Base-by-base conservation (phyloP, 92 coral and sea anemone genomes). In the Muricea muricata region DNA sequence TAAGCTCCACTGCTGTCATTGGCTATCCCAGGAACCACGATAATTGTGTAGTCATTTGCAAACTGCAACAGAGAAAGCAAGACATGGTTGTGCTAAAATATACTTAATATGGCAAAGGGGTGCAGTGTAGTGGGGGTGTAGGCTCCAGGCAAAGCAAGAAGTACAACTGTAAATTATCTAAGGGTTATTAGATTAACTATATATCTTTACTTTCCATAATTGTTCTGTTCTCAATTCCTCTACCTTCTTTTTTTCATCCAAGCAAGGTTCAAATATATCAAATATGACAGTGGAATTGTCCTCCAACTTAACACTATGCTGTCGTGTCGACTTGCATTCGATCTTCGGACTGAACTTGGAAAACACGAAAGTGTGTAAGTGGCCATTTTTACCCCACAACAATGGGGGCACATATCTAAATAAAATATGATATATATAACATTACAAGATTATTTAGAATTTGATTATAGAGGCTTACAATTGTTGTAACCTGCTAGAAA, bases 351-450 rank as follows among this genome's bases (percentile, higher is more conserved):
- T 81, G 13, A 88, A 76, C 80, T 81, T 73, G 20, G 92, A 93
- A 18, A 90, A 93, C 40, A 93, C 90, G 48, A 96, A 34, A 3
- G 99, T 96, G 78, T 96, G 99, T 37, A 93, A 60, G 46, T 96
- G 99, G 28, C 99, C 99, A 71, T 90, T 96, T 68, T 91, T 92
- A n/a, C 98, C 99, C 99, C 99, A 96, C 30, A 93, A 79, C 17
- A 87, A 28, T 29, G 99, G 99, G 33, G 99, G 99, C 1, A 80
- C 75, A 83, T 96, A 96, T 47, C 99, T 96, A 79, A 23, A 40
- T 74, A 29, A 70, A 21, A 25, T 57, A 18, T 24, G 24, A 80
- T 20, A 18, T 15, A 45, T 14, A 14, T 32, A 4, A 0, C 7
- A 0, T 13, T 32, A 56, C 11, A 35, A n/a, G n/a, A n/a, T n/a